phyloP scores from a whole-genome alignment of 2,888 invertebrate species.

The Parnassius mnemosyne region DNA sequence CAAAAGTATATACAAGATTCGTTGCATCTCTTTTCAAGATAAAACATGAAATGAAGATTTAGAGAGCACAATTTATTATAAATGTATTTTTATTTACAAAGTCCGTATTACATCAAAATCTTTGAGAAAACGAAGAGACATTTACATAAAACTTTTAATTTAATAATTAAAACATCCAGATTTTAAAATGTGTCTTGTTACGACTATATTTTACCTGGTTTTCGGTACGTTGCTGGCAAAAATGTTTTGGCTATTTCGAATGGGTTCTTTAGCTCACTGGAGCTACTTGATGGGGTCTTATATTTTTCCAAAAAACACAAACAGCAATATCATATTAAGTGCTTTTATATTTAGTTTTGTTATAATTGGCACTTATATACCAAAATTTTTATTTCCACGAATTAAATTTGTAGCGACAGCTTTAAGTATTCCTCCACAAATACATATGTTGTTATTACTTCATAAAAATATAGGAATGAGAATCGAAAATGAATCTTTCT shows the following conservation, averaged over 20 bases:
- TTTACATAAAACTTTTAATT: too few relatives aligned
- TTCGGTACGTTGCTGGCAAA: constrained; percentile 39
- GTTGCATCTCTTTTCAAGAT: too few relatives aligned
- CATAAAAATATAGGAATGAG: constrained; percentile 38
- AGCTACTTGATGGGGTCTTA: constrained; percentile 51
- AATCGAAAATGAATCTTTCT: constrained; percentile 40
- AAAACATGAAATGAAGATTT: too few relatives aligned
- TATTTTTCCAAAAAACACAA: constrained; percentile 40
- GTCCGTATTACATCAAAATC: too few relatives aligned
- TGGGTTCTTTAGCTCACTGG: constrained; percentile 56
- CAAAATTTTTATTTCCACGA: constrained; percentile 46
- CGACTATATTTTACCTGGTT: constrained; percentile 35
- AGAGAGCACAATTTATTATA: too few relatives aligned
- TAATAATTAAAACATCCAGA: too few relatives aligned
- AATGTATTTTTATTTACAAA: too few relatives aligned
- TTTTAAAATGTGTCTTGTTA: constrained; percentile 35
- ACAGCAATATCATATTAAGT: constrained; percentile 38
- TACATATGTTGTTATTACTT: constrained; percentile 53
- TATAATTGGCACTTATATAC: constrained; percentile 43
- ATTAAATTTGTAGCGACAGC: constrained; percentile 45
- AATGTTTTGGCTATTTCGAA: constrained; percentile 45
- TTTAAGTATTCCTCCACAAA: constrained; percentile 53
- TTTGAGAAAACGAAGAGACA: too few relatives aligned
- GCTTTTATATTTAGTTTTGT: constrained; percentile 44
- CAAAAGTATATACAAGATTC: too few relatives aligned